Evolutionary conservation across 2,888 invertebrate species (phyloP).

Genomic region (Lasioglossum vierecki): DNA sequence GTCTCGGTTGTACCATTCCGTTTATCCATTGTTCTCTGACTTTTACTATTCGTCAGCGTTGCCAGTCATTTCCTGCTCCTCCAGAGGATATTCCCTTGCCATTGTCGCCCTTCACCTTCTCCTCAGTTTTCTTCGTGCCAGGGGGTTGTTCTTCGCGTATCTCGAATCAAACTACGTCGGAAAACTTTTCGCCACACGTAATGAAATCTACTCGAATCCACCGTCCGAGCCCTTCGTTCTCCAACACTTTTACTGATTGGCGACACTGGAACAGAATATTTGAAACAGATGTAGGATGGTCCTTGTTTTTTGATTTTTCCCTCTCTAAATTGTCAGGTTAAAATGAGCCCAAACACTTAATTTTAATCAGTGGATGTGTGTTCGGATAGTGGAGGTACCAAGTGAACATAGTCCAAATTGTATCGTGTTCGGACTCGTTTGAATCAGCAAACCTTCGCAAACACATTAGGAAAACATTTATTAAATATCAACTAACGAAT

Average conservation of each 20-base stretch:
- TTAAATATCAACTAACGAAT: too few species aligned
- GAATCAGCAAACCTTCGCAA: too few species aligned
- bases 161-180: constrained; percentile 23
- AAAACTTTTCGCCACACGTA: not conserved
- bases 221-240: not conserved
- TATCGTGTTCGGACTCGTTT: too few species aligned
- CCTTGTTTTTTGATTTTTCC: too few species aligned
- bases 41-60: constrained; percentile 78
- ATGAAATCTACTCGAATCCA: not conserved
- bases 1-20: constrained; percentile 75
- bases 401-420: too few species aligned
- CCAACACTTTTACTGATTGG: not conserved
- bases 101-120: constrained; percentile 68
- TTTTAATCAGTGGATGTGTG: too few species aligned
- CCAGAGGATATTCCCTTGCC: constrained; percentile 57
- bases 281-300: too few species aligned
- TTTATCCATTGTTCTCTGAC: constrained; percentile 80
- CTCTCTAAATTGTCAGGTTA: too few species aligned
- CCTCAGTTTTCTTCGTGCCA: constrained; percentile 20
- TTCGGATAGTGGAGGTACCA: too few species aligned
- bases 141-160: constrained; percentile 25
- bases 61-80: constrained; percentile 76
- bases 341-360: too few species aligned
- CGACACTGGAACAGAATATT: not conserved
- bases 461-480: too few species aligned